Evolutionary conservation across 2,888 invertebrate genomes (phyloP).

Genomic region (Lycia hirtaria): DNA sequence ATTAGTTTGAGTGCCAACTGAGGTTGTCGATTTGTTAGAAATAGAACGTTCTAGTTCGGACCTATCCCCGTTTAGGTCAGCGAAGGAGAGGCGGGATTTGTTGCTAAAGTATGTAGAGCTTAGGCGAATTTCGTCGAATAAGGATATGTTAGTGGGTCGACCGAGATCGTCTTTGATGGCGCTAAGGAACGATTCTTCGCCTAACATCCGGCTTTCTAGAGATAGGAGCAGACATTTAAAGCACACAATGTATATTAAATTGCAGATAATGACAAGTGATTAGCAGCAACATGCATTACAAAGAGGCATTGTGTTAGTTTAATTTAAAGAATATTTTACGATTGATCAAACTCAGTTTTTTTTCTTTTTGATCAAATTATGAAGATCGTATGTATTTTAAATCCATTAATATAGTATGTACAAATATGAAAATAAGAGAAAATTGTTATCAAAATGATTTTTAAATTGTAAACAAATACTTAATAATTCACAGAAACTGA

Average conservation of each 20-base stretch:
- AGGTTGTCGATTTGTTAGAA: slow-evolving; percentile 38
- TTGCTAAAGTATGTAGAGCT: slow-evolving; percentile 60
- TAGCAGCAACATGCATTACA: slow-evolving; percentile 5
- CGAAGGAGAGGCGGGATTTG: slow-evolving; percentile 55
- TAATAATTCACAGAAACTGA: too few species aligned
- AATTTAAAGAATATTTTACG: background rate
- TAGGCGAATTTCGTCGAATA: slow-evolving; percentile 76
- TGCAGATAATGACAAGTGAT: background rate
- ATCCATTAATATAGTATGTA: too few species aligned
- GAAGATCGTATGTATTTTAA: too few species aligned
- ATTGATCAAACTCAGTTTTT: background rate
- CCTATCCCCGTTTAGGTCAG: slow-evolving; percentile 49
- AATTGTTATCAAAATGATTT: too few species aligned
- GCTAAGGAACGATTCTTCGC: slow-evolving; percentile 72
- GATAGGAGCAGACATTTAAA: slow-evolving; percentile 34
- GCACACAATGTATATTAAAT: slow-evolving; percentile 11
- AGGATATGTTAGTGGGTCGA: slow-evolving; percentile 69
- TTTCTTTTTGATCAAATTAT: too few species aligned
- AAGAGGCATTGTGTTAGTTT: too few species aligned
- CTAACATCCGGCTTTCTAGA: slow-evolving; percentile 70
- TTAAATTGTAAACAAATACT: too few species aligned
- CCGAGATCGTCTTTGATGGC: slow-evolving; percentile 71
- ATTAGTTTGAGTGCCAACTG: slow-evolving; percentile 56
- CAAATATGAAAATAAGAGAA: too few species aligned
- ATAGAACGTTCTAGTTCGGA: slow-evolving; percentile 38